Evolutionary conservation across 2,888 invertebrate genomes (phyloP), one percentile per base, ranked within the genome.

Genomic region (Pristionchus fissidentatus): DNA sequence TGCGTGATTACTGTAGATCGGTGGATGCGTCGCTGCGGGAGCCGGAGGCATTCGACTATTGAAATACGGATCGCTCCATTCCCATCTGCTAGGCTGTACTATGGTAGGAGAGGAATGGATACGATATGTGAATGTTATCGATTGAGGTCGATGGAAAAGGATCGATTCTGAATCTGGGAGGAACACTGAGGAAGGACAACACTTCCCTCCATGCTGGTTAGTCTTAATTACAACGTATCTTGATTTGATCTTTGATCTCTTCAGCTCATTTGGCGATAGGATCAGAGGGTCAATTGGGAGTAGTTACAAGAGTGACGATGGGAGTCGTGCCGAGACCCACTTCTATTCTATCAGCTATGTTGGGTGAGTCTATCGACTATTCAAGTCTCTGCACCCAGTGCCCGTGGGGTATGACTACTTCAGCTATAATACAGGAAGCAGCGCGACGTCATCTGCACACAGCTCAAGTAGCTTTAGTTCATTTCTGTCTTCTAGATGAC

Each of bases 1-100:
- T 3, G 46, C 26, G 52, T 19, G 19, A 35, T 26, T 62, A 62
- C 46, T 60, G 52, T 52, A 81, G 83, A 96, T 98, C 88, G 98
- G 98, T 29, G 98, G 98, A 29, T 98, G 98, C 93, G 94, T 97
- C 41, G 95, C 97, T 55, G 98, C 98, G 22, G 98, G 98, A 93
- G 98, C 98, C 0, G 98, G 98, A 0, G 99, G 99, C 0, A 93
- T 98, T 35, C 94, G 98, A 84, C 94, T 98, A n/a, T 93, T 99
- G 49, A 95, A 98, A 57, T 99, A 98, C 93, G 99, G 99, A 13
- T 97, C 97, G 92, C 88, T 92, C 35, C 91, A 92, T 82, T 89
- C 91, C 1, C 91, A 92, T 87, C 86, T 92, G 26, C 87, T 91
- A 10, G 92, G 90, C 0, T 57, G 92, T 15, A 85, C 86, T 22